Percentiles rank a stretch among this genome's conserved stretches.
Conservation (phyloP, 2,113 vertebrate genomes). For the Ciconia boyciana region DNA sequence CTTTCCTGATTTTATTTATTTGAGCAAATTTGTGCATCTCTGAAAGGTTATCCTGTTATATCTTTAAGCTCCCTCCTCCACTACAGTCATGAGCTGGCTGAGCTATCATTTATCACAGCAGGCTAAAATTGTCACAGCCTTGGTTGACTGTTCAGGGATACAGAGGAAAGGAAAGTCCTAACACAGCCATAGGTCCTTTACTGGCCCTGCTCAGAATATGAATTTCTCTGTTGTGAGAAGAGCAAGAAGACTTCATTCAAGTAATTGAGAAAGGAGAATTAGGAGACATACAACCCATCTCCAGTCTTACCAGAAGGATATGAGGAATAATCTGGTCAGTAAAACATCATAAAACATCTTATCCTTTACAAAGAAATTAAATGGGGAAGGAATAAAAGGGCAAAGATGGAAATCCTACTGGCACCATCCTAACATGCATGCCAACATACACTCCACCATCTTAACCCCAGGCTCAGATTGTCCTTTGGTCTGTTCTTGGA, state of each 20-base stretch:
- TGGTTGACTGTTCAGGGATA: neutral
- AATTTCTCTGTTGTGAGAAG: neutral
- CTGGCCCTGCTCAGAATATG: neutral
- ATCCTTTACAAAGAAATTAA: neutral
- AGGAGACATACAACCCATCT: neutral
- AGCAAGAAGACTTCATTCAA: neutral
- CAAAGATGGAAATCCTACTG: neutral
- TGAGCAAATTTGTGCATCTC: neutral
- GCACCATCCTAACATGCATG: neutral
- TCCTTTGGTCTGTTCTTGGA: neutral
- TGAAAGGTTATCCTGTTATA: neutral
- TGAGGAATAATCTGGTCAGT: neutral
- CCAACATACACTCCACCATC: neutral
- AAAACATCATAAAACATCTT: neutral
- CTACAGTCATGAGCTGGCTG: neutral
- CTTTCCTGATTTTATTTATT: slow-evolving; percentile 23
- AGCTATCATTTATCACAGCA: slow-evolving; percentile 6
- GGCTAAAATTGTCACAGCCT: neutral
- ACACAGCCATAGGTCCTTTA: neutral
- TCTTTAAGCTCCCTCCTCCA: neutral
- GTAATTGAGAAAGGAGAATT: neutral
- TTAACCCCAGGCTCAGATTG: neutral
- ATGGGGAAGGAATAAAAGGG: neutral
- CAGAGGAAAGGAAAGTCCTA: neutral
- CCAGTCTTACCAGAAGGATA: neutral